Evolutionary conservation across 2,113 vertebrate species (phyloP), one percentile per base, ranked within the genome.

Genomic region (Rousettus leschenaultii): DNA sequence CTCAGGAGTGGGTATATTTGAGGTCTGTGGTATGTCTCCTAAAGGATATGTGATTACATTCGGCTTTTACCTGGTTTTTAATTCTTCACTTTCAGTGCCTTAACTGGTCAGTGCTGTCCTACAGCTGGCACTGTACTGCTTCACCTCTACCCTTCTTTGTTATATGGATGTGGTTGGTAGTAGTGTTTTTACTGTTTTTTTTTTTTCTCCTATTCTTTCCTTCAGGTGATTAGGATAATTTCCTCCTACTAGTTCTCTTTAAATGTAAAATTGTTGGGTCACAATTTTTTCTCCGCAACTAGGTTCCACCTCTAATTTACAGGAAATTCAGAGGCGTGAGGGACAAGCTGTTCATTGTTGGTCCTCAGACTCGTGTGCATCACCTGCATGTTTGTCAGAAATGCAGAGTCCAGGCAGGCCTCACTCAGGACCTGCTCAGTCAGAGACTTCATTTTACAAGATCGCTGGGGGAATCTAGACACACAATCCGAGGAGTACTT

Each of bases 371-470:
- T 24, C 9, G 1, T 59, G 48, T 7, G 6, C 3, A 3, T 79
- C 40, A 59, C 74, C 63, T 15, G 65, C 7, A 14, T 21, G 19
- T 53, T 26, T 75, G 35, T 74, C 57, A 89, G 24, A 68, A 45
- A 57, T 45, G 14, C n/a, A 55, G 70, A 74, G 59, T 38, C 24
- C 48, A 30, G 38, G 59, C 48, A 30, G 38, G 59, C 45, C 28
- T 4, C 4, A 7, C 61, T 45, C 21, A 22, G 28, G 45, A 43
- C 45, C 57, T 75, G 10, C 14, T 48, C 10, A 14, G 1, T 51
- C 45, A 92, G 45, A 85, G 26, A 65, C 55, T 53, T 71, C 30
- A 59, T 61, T 74, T 65, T 40, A 66, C 71, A 75, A 85, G 45
- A 21, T 55, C 24, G 21, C 70, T 0, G 7, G 28, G 66, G 35